Evolutionary conservation across 35 echinoderm and acorn worm species (phyloP).

Genomic region (Eucidaris tribuloides): DNA sequence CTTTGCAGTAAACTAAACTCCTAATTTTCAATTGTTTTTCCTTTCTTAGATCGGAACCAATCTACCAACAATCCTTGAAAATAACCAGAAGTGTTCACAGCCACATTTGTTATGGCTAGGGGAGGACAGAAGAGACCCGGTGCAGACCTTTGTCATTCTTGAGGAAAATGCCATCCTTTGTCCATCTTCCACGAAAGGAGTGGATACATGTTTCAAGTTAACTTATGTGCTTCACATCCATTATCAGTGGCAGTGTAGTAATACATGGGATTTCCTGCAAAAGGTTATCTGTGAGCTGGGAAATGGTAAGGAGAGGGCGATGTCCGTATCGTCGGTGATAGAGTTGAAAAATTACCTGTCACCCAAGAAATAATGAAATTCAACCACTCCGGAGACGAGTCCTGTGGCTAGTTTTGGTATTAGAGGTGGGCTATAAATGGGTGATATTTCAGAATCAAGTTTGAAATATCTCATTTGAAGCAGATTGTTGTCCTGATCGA

Average conservation of each 20-base stretch:
- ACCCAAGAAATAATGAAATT: too few species aligned
- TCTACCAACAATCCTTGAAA: conserved; percentile 12
- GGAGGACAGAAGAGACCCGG: conserved; percentile 1
- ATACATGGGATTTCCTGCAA: background rate
- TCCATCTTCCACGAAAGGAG: background rate
- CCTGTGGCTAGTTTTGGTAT: too few species aligned
- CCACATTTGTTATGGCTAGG: conserved; percentile 6
- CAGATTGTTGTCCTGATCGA: too few species aligned
- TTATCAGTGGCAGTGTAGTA: background rate
- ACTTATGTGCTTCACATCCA: background rate
- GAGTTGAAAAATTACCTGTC: background rate
- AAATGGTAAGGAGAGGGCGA: background rate
- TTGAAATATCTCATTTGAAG: too few species aligned
- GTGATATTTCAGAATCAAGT: too few species aligned
- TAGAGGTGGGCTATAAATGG: too few species aligned
- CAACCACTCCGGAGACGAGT: too few species aligned
- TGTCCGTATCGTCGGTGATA: background rate
- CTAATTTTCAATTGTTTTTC: conserved; percentile 13
- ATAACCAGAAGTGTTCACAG: background rate
- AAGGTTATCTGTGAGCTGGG: background rate
- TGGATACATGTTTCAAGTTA: background rate
- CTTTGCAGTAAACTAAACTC: background rate
- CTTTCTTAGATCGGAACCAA: conserved; percentile 6
- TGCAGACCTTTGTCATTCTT: background rate
- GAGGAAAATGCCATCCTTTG: background rate